Conservation (phyloP, 2,797 vertebrate genomes). For the Typhlichthys eigenmanni region DNA sequence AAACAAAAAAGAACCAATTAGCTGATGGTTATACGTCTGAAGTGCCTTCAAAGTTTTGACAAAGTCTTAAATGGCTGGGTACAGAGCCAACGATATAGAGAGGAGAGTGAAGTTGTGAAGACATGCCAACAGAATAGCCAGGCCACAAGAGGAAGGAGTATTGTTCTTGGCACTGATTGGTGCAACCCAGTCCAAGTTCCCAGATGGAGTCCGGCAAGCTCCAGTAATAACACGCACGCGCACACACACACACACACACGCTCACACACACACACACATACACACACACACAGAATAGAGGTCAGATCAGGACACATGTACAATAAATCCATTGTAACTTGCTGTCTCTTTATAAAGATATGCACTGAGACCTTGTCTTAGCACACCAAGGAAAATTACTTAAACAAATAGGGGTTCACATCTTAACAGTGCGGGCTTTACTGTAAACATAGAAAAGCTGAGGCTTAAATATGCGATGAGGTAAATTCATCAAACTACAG, state of each 20-base stretch:
- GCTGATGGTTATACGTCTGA: constrained; percentile 38
- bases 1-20: constrained; percentile 15
- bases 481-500: constrained; percentile 5
- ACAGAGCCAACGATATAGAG: constrained; percentile 40
- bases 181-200: constrained; percentile 58
- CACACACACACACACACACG: not conserved
- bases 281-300: constrained; percentile 39
- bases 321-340: constrained; percentile 64
- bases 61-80: constrained; percentile 46
- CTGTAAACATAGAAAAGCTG: constrained; percentile 12
- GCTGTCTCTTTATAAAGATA: constrained; percentile 56
- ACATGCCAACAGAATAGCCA: constrained; percentile 56
- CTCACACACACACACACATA: not conserved
- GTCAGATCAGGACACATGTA: constrained; percentile 66
- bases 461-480: not conserved
- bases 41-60: constrained; percentile 30
- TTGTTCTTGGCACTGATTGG: constrained; percentile 67
- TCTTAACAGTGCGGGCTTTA: constrained; percentile 18
- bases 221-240: constrained; percentile 61
- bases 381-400: constrained; percentile 26
- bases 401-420: constrained; percentile 34
- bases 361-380: constrained; percentile 35
- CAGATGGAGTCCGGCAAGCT: constrained; percentile 69
- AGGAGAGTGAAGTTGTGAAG: constrained; percentile 52
- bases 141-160: constrained; percentile 61